Evolutionary conservation across 2,113 vertebrate genomes (phyloP), one percentile per base, ranked within the genome.

Genomic region (Blennius ocellaris): DNA sequence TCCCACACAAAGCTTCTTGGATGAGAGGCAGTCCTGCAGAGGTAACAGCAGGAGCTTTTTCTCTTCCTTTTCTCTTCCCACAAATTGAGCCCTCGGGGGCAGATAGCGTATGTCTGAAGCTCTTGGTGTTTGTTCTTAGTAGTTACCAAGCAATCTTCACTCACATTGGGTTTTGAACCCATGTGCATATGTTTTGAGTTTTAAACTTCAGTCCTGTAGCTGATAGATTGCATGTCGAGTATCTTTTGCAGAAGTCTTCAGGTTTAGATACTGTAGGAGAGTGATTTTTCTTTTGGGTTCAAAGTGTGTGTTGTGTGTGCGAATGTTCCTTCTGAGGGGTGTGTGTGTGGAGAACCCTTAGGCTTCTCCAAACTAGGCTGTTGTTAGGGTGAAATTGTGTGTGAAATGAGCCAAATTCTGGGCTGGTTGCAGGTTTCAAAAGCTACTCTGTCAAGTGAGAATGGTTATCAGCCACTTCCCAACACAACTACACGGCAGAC

Each of bases 1-100:
- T 76, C 90, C 80, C 12, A 10, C 84, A 1, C 86, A 12, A 0
- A 95, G 92, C 76, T 96, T 94, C 49, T 44, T 86, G 65, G 94
- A 96, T 5, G 61, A 74, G 47, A 61, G 56, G 1, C 93, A 92
- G 37, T 84, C 91, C 2, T 99, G 98, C 92, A 92, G 87, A 95
- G 93, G 98, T 96, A 39, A 78, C 9, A 0, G 2, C 0, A 2
- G 3, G 14, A 1, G 5, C 50, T 30, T 53, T 14, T 8, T 6
- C 6, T 3, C 0, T 43, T 45, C 0, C 10, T 21, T 5, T 55
- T 2, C n/a, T 1, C 15, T 15, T 14, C 0, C 0, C 10, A 36
- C 4, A 38, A 47, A 12, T 15, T 8, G 6, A 6, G n/a, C 9
- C 17, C 11, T 9, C 1, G 2, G 39, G 37, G 1, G 1, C 12